Evolutionary conservation across 1,140 invertebrate genomes (phyloP).

Genomic region (Harpegnathos saltator): DNA sequence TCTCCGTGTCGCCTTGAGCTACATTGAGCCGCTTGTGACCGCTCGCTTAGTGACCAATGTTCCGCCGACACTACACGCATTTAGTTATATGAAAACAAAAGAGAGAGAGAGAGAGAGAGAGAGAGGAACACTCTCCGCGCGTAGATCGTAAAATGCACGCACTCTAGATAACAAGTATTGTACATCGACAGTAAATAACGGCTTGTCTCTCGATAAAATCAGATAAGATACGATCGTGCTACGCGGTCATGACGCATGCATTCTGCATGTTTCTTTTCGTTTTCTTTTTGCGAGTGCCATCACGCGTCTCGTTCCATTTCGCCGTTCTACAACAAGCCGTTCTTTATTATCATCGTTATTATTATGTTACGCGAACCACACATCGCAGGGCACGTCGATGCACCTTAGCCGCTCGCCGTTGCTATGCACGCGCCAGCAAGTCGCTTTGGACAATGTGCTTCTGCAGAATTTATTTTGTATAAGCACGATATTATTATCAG

Average conservation of each 20-base stretch:
- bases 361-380: neutral
- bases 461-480: constrained; percentile 17
- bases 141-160: constrained; percentile 12
- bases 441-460: neutral
- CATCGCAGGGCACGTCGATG: neutral
- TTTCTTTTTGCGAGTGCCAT: constrained; percentile 2
- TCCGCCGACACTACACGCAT: constrained; percentile 28
- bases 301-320: neutral
- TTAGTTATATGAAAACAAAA: neutral
- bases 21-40: constrained; percentile 13
- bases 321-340: neutral
- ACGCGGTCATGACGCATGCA: too few species aligned
- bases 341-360: constrained; percentile 20
- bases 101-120: too few species aligned
- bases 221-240: constrained; percentile 38
- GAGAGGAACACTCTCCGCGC: neutral
- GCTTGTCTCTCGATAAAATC: constrained; percentile 46
- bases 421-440: neutral
- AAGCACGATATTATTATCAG: neutral
- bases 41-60: too few species aligned
- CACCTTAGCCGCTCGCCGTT: neutral
- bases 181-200: constrained; percentile 29
- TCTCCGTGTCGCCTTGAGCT: constrained; percentile 18
- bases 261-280: too few species aligned
- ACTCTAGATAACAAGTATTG: constrained; percentile 28